Evolutionary conservation across 2,888 invertebrate genomes (phyloP).

Genomic region (Yponomeuta sedellus): DNA sequence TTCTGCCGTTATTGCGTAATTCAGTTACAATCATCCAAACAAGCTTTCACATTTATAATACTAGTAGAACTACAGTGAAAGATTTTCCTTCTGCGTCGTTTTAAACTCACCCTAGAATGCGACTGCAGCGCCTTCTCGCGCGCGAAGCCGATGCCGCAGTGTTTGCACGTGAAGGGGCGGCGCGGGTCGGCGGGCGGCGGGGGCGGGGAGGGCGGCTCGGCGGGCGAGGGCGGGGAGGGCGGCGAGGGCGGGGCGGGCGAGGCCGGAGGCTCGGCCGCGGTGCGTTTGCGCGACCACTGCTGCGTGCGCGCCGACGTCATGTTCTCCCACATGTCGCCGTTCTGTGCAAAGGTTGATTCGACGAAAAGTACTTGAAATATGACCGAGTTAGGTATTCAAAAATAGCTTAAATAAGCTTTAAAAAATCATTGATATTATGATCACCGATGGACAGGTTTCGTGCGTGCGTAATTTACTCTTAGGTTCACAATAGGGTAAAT

Average conservation of each 20-base stretch:
- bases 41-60: too few species aligned
- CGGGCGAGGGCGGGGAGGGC: constrained; percentile 43
- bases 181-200: constrained; percentile 77
- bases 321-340: constrained; percentile 58
- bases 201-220: constrained; percentile 36
- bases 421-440: too few species aligned
- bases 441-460: too few species aligned
- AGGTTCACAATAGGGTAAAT: too few species aligned
- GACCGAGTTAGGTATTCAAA: too few species aligned
- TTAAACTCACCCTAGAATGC: constrained; percentile 76
- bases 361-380: too few species aligned
- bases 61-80: too few species aligned
- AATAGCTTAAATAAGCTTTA: too few species aligned
- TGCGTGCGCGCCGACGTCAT: constrained; percentile 73
- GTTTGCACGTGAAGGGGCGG: constrained; percentile 87
- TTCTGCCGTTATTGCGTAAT: too few species aligned
- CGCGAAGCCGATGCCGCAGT: constrained; percentile 82
- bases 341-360: constrained; percentile 29
- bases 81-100: neutral
- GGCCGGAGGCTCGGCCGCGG: constrained; percentile 26
- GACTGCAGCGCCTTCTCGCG: constrained; percentile 88
- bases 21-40: too few species aligned
- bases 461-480: too few species aligned
- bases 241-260: constrained; percentile 30
- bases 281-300: constrained; percentile 57